Evolutionary conservation across 2,797 vertebrate genomes (phyloP), one percentile per base, ranked within the genome.

Genomic region (Falco naumanni): DNA sequence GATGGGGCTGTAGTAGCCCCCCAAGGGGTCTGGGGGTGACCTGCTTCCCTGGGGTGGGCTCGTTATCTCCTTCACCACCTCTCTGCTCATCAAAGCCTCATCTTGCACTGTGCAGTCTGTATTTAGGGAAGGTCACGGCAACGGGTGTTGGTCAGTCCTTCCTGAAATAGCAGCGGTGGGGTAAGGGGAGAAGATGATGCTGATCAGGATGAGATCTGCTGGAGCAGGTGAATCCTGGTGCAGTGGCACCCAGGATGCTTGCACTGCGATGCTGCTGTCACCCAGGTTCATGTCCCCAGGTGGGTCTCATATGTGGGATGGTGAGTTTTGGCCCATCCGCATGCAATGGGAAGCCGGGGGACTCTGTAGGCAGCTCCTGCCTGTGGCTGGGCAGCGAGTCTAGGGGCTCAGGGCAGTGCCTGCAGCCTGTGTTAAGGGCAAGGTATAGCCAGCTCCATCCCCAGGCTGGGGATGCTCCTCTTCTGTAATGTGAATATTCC

Each of bases 241-340:
- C 1, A 3, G 31, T 3, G 31, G 3, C 48, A 47, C 21, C 3
- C 31, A 4, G 22, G 18, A 22, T 0, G 2, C 24, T 76, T 8
- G 1, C 1, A 3, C 29, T 37, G 59, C 6, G 57, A 4, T 3
- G 8, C 43, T 68, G 84, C 56, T 68, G 41, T 25, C 64, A 20
- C 74, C 16, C 25, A 4, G 5, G 6, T 13, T 11, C 11, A 0
- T 2, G 33, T 37, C 59, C 66, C 50, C n/a, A 34, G 0, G 5
- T 1, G 28, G 31, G 21, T 78, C 22, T 17, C 47, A 26, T 10
- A 0, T 2, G 14, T 12, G 60, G 34, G 34, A 4, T 0, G 8
- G 53, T 16, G 8, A 16, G 10, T 28, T 80, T 63, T 51, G 56
- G 12, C 25, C 26, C 29, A 7, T 7, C 13, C 1, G 1, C 2